Conservation (phyloP, 35 echinoderm and acorn worm genomes). For the Holothuria glaberrima region DNA sequence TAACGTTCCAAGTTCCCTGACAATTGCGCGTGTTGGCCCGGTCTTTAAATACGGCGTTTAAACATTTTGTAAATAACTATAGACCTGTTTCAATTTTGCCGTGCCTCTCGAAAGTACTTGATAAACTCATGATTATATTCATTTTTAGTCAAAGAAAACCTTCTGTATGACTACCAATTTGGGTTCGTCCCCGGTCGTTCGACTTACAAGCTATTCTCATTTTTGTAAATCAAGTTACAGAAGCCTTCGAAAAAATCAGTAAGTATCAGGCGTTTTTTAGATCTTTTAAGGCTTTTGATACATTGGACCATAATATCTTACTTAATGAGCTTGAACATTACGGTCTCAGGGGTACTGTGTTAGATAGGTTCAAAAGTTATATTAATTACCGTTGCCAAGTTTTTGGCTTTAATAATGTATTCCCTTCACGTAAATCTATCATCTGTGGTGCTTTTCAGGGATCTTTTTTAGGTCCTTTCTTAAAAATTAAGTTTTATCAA, state of each 20-base stretch:
- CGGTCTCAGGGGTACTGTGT: background rate
- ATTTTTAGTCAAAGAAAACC: too few species aligned
- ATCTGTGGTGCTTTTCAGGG: background rate
- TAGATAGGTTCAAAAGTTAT: background rate
- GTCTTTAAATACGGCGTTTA: too few species aligned
- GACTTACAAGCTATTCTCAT: background rate
- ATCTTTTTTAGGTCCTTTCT: background rate
- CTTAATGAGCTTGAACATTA: background rate
- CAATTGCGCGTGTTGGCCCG: too few species aligned
- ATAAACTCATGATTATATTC: too few species aligned
- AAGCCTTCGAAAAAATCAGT: constrained; percentile 7
- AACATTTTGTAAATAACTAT: too few species aligned
- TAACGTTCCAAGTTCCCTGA: too few species aligned
- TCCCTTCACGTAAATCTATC: background rate
- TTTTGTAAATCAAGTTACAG: constrained; percentile 22
- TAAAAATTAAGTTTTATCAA: background rate
- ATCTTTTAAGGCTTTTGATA: background rate
- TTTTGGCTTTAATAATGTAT: background rate
- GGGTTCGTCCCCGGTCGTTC: background rate
- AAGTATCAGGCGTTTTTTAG: background rate
- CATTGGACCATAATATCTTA: background rate
- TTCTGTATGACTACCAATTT: background rate
- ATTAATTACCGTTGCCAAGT: background rate
- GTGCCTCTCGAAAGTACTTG: too few species aligned
- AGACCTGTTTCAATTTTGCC: too few species aligned